phyloP scores from a whole-genome alignment of 1,140 invertebrate species.

The Cherax destructor region DNA sequence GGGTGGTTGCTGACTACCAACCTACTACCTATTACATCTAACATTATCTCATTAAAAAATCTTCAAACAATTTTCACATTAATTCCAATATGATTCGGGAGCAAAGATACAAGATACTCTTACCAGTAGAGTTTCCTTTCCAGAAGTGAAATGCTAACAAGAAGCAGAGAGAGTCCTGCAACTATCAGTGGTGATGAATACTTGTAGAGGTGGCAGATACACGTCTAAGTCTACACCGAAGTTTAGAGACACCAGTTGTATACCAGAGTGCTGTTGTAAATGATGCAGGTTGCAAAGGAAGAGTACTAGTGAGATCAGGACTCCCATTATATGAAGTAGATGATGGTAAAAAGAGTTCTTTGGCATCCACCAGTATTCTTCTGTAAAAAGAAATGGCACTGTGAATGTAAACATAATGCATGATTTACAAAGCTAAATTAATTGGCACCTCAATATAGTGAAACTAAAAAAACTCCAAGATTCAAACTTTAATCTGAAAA shows the following conservation, averaged over 20 bases:
- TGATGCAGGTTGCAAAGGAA: constrained; percentile 44
- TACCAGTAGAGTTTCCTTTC: constrained; percentile 49
- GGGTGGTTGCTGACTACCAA: too few species aligned
- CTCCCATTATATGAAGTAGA: constrained; percentile 8
- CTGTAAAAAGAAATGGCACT: too few species aligned
- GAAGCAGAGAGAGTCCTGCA: constrained; percentile 28
- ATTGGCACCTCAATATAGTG: too few species aligned
- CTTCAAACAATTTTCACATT: too few species aligned
- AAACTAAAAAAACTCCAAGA: too few species aligned
- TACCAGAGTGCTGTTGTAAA: constrained; percentile 40
- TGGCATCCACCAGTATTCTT: too few species aligned
- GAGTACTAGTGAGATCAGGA: constrained; percentile 25
- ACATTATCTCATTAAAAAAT: too few species aligned
- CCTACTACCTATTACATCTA: too few species aligned
- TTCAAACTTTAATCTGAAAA: too few species aligned
- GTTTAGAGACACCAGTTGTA: constrained; percentile 33
- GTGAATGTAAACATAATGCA: too few species aligned
- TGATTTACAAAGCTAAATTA: too few species aligned
- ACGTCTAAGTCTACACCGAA: constrained; percentile 34
- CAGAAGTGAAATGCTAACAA: constrained; percentile 42
- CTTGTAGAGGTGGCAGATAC: constrained; percentile 26
- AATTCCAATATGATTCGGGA: too few species aligned
- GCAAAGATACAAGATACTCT: background rate
- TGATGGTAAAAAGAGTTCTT: constrained; percentile 18
- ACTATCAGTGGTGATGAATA: constrained; percentile 11